phyloP scores from a whole-genome alignment of 2,888 invertebrate genomes.

The Gastracanthus pulcherrimus region DNA sequence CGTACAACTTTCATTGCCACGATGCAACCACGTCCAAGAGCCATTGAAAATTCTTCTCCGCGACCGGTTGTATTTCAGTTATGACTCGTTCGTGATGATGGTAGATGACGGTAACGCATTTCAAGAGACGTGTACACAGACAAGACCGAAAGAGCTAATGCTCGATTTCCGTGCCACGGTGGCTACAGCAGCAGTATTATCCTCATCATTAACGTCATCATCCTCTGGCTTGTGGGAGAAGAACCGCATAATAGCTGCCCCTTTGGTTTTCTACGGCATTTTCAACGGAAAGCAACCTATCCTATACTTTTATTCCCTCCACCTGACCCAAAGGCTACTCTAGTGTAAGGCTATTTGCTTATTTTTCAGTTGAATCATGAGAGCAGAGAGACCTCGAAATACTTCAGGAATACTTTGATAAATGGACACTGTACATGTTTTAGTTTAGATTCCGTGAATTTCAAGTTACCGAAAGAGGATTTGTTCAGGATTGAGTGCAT shows the following conservation, averaged over 20 bases:
- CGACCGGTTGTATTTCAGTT: neutral
- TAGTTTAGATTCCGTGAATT: neutral
- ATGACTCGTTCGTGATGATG: neutral
- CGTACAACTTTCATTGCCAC: neutral
- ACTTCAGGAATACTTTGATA: neutral
- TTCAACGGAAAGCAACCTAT: too few relatives aligned
- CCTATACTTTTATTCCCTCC: too few relatives aligned
- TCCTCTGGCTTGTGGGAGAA: neutral
- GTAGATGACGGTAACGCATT: neutral
- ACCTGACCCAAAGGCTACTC: too few relatives aligned
- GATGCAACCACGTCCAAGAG: too few relatives aligned
- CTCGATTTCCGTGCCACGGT: constrained; percentile 25
- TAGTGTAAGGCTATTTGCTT: neutral
- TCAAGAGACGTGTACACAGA: neutral
- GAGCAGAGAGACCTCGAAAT: too few relatives aligned
- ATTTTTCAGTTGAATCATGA: neutral
- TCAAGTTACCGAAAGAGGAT: too few relatives aligned
- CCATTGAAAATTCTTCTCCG: neutral
- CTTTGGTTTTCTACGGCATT: neutral
- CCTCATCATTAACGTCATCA: too few relatives aligned
- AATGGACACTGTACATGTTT: neutral
- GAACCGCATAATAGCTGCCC: neutral
- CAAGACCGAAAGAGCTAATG: neutral
- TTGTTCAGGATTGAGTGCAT: too few relatives aligned
- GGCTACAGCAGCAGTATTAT: constrained; percentile 23